These are phyloP conservation scores for Tragopan temminckii DNA, from an alignment of 2,797 vertebrate species.

Conservation along the genomic window DNA sequence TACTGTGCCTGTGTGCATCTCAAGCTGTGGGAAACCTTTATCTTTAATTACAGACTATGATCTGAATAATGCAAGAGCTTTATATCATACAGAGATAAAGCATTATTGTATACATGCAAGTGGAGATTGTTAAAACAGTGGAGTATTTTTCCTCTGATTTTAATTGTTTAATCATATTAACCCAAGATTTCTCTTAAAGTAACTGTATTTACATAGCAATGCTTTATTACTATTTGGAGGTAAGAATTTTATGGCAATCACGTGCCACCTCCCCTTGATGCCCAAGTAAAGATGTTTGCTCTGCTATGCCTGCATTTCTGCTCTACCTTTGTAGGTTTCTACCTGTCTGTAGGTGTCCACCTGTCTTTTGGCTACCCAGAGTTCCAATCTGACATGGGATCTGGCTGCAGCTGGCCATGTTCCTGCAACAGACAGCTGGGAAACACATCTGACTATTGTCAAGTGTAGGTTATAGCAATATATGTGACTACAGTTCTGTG, in stretches of 20 bases:
- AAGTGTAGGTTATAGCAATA: fast-evolving
- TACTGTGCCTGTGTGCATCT: neutral
- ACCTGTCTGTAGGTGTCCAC: neutral
- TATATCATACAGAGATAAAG: neutral
- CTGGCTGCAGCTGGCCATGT: neutral
- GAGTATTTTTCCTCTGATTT: neutral
- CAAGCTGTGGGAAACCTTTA: neutral
- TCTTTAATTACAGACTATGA: constrained; percentile 38
- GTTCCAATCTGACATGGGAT: neutral
- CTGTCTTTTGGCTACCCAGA: neutral
- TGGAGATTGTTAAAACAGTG: neutral
- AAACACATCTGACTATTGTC: fast-evolving
- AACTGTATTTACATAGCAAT: neutral
- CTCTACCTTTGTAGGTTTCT: fast-evolving
- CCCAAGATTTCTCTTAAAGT: neutral
- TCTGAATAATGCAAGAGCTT: neutral
- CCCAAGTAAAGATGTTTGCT: fast-evolving
- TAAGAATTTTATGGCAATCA: neutral
- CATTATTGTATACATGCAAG: fast-evolving
- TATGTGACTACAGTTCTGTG: fast-evolving
- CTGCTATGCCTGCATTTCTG: neutral
- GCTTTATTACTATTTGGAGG: neutral
- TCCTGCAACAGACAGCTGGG: neutral
- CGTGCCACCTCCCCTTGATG: fast-evolving
- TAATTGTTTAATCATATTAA: neutral